phyloP scores from a whole-genome alignment of 2,113 vertebrate genomes.

The Panurus biarmicus region DNA sequence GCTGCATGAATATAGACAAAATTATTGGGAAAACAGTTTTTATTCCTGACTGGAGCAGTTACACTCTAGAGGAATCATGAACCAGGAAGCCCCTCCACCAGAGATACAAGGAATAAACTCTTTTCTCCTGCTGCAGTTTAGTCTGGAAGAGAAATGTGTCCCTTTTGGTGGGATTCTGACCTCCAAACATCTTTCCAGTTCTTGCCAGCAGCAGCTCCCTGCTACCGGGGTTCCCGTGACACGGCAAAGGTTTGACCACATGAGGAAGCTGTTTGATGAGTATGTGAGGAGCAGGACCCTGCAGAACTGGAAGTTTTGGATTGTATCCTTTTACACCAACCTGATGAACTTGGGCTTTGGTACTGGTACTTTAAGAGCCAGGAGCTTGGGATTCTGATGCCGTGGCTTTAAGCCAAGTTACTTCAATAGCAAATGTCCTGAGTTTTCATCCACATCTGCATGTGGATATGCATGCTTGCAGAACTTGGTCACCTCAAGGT shows the following conservation, averaged over 20 bases:
- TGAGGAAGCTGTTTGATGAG: constrained; percentile 85
- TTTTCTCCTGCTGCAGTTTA: neutral
- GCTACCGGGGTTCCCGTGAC: constrained; percentile 84
- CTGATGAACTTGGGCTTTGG: neutral
- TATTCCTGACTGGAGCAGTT: neutral
- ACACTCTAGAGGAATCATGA: neutral
- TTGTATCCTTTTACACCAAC: constrained; percentile 83
- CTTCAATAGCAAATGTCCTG: neutral
- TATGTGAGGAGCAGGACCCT: constrained; percentile 87
- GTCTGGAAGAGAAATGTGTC: neutral
- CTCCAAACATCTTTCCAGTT: constrained; percentile 64
- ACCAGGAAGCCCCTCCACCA: neutral
- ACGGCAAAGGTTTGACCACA: constrained; percentile 76
- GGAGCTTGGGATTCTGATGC: neutral
- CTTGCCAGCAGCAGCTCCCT: constrained; percentile 91
- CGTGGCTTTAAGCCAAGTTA: neutral
- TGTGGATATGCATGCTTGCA: neutral
- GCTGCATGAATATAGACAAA: neutral
- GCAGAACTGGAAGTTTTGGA: constrained; percentile 99
- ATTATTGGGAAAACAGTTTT: neutral
- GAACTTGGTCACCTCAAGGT: neutral
- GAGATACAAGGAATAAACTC: neutral
- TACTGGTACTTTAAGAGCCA: neutral
- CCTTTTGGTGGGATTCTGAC: neutral
- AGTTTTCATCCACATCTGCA: neutral